Base-by-base conservation (phyloP, 2,888 invertebrate species). In the Geophilus truncorum region DNA sequence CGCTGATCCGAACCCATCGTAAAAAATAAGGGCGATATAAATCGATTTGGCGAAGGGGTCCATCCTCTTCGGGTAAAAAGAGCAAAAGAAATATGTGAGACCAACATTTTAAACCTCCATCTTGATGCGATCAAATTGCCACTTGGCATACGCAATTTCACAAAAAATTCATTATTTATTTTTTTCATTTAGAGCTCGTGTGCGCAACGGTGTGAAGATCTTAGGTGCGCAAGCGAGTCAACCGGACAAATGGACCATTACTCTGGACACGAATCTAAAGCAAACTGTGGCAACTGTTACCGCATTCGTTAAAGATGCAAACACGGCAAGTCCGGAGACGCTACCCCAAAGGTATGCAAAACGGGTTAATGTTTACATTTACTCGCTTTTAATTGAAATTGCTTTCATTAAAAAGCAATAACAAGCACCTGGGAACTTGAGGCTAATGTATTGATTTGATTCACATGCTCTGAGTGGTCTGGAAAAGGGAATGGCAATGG, bases 231-330 rank as follows among this genome's bases (percentile, higher is more conserved):
- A 93, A 79, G 91, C 93, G 30, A 87, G 92, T 90, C 85, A 92
- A 88, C 86, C 87, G 84, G 92, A 91, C 80, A 91, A 91, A 82
- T 97, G 97, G 97, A 94, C 93, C 84, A 92, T 97, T 84, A 93
- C 93, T 25, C 92, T 95, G 77, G 96, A 97, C 85, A 90, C 93
- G 84, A 94, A 93, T 86, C 92, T 93, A 79, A 93, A 95, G 86
- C 93, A 95, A 84, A 94, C 95, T 1, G 92, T 92, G 1, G 96
- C 95, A 32, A 93, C 95, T 18, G 95, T 97, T 80, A 96, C 95
- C 0, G 94, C 95, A 0, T 86, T 85, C 82, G 84, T 80, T 12
- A 80, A 80, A 45, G 36, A 80, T 23, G 45, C 80, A 25, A 80
- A 36, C 75, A 76, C 80, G 3, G 36, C 75, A 7, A 80, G 76